Evolutionary conservation across 1,140 invertebrate genomes (phyloP).

Genomic region (Drosophila mojavensis): DNA sequence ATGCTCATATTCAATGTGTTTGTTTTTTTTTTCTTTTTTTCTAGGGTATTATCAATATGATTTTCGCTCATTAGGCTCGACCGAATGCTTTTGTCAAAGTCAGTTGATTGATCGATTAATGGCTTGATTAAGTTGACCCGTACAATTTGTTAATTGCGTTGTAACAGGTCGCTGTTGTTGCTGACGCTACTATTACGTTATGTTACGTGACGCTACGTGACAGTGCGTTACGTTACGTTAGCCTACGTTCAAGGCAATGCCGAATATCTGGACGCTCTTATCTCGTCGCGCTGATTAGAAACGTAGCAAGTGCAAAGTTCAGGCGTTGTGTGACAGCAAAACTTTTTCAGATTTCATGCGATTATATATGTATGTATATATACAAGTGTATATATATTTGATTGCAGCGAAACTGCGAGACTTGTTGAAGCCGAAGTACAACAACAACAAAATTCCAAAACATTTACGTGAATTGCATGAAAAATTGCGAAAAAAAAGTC

Average conservation of each 20-base stretch:
- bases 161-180: constrained; percentile 39
- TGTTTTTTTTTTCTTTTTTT: neutral
- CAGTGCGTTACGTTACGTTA: neutral
- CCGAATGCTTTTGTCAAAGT: constrained; percentile 54
- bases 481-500: constrained; percentile 26
- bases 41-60: neutral
- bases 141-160: constrained; percentile 65
- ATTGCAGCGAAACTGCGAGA: constrained; percentile 37
- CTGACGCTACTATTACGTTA: constrained; percentile 2
- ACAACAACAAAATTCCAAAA: constrained; percentile 27
- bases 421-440: neutral
- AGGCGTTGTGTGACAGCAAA: neutral
- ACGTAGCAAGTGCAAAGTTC: constrained; percentile 36
- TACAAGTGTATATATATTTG: constrained; percentile 28
- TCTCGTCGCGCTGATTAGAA: constrained; percentile 26
- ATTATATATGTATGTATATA: constrained; percentile 1
- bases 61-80: constrained; percentile 8
- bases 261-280: constrained; percentile 39
- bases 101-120: constrained; percentile 79
- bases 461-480: constrained; percentile 70
- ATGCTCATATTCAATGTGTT: neutral
- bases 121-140: constrained; percentile 66
- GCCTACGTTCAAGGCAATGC: constrained; percentile 28
- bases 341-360: neutral
- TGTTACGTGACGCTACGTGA: constrained; percentile 7